Base-by-base conservation (phyloP, 2,888 invertebrate species). In the Parthenolecanium corni region DNA sequence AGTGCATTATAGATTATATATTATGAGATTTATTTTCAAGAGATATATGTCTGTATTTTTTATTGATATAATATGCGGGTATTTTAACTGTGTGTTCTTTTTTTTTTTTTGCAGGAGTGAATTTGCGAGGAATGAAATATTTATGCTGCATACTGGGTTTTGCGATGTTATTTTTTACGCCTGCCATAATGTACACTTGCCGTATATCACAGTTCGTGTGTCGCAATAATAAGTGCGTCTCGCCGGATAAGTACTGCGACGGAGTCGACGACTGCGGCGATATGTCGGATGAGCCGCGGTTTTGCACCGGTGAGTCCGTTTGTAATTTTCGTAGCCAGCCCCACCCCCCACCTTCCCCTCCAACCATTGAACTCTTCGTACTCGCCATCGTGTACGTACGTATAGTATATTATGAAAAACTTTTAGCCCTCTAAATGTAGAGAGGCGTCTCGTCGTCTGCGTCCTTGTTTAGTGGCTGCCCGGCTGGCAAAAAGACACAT, bases 201-300 rank as follows among this genome's bases (percentile, higher is more conserved):
- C 82, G 85, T 71, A 82, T 87, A 69, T 85, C 86, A 68, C 86
- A 87, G 75, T 83, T 84, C 74, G 79, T 82, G 38, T 88, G 87
- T 74, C 79, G 82, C 67, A 82, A 82, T 70, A 82, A 82, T 64
- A 79, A 79, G 69, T 90, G 91, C 76, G 83, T 90, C 72, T 84
- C 87, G 23, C 79, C 87, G 67, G 90, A 90, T 77, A 83, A 84
- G 69, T 91, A 85, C 75, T 91, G 91, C 77, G 89, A 91, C 75
- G 89, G 89, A 64, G 76, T 77, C 69, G 82, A 86, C 75, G 88
- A 91, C 74, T 91, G 91, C 74, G 84, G 85, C 25, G 91, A 91
- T 76, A 80, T 81, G 68, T 87, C 87, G 71, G 90, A 90, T 75
- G 91, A 90, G 76, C 89, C 89, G 57, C 76, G 81, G 66, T 82